Conservation (phyloP, 2,113 vertebrate species). For the Microtus richardsoni region DNA sequence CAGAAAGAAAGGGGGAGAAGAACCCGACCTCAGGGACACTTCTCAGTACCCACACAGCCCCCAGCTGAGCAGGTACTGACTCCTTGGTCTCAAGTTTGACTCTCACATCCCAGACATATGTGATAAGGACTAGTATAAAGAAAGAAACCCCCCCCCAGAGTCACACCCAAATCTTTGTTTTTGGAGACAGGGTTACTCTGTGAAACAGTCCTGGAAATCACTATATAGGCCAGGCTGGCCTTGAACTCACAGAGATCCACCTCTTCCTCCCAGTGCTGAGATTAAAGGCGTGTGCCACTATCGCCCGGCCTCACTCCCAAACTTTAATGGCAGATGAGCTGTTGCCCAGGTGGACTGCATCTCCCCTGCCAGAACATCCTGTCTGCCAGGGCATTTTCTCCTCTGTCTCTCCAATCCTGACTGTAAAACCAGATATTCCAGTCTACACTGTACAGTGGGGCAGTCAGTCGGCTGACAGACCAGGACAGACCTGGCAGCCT, state of each 20-base stretch:
- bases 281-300: too few relatives aligned
- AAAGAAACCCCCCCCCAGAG: not conserved
- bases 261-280: too few relatives aligned
- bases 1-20: not conserved
- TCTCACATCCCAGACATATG: not conserved
- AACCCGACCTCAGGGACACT: not conserved
- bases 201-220: too few relatives aligned
- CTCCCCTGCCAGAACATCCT: not conserved
- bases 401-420: not conserved
- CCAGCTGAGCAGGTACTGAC: not conserved
- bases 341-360: too few relatives aligned
- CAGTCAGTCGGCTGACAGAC: not conserved
- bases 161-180: not conserved
- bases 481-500: rapidly evolving
- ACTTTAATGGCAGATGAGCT: not conserved
- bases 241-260: too few relatives aligned
- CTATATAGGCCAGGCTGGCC: too few relatives aligned
- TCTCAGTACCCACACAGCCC: rapidly evolving
- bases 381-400: not conserved
- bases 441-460: not conserved
- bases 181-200: too few relatives aligned
- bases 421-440: not conserved
- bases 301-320: not conserved
- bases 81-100: not conserved
- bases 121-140: not conserved